Evolutionary conservation across 2,113 vertebrate genomes (phyloP).

Genomic region (Dolichotis patagonum): DNA sequence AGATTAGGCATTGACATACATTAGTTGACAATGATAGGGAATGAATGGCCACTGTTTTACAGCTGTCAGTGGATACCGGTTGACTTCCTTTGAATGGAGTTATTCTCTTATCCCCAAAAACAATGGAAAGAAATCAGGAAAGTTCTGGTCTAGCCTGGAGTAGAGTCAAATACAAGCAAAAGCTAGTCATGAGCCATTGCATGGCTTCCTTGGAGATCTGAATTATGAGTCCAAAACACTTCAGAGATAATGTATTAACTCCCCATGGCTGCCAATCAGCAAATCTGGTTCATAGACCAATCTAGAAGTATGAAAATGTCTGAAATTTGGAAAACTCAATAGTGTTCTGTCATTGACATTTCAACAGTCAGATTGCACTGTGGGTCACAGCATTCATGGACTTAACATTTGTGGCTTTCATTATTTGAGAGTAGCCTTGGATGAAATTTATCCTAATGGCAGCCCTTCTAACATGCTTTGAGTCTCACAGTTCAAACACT

Average conservation of each 20-base stretch:
- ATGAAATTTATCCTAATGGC: not conserved
- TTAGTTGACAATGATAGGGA: not conserved
- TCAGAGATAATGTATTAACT: not conserved
- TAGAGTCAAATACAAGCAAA: not conserved
- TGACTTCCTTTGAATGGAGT: slow-evolving; percentile 2
- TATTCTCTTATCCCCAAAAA: not conserved
- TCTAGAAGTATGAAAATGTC: slow-evolving; percentile 2
- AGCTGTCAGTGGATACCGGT: not conserved
- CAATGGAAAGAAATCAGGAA: not conserved
- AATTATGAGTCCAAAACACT: not conserved
- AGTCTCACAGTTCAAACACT: not conserved
- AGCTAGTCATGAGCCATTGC: not conserved
- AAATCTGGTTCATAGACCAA: not conserved
- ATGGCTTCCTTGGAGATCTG: not conserved
- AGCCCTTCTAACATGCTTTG: not conserved
- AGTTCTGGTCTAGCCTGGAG: not conserved
- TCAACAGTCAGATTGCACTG: not conserved
- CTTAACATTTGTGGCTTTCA: not conserved
- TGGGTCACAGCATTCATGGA: not conserved
- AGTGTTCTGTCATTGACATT: not conserved
- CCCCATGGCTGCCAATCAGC: not conserved
- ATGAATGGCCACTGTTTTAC: not conserved
- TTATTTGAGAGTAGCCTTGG: slow-evolving; percentile 23
- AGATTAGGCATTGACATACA: not conserved
- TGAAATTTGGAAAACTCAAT: not conserved